Conservation (phyloP, 2,797 vertebrate genomes). For the Cuniculus paca region DNA sequence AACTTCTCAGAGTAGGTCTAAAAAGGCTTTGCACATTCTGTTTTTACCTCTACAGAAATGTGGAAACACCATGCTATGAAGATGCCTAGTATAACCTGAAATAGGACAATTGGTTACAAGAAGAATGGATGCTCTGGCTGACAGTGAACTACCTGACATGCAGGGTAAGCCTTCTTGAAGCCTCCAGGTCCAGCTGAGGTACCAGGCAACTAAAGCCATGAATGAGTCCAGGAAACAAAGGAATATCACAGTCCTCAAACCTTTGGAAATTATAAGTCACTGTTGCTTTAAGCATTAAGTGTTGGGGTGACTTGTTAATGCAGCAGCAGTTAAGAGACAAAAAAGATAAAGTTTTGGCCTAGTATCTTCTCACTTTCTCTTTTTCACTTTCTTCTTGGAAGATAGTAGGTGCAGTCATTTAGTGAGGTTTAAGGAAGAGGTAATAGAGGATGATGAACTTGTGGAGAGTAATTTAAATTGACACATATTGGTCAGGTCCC, state of each 20-base stretch:
- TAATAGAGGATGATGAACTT: background rate
- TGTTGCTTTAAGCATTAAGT: background rate
- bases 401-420: background rate
- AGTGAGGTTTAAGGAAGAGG: background rate
- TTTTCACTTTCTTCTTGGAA: background rate
- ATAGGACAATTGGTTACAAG: background rate
- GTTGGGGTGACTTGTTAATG: background rate
- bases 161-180: background rate
- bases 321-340: background rate
- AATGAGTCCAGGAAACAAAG: background rate
- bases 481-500: background rate
- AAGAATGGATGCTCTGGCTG: background rate
- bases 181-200: background rate
- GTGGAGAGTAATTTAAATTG: background rate
- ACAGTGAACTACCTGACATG: background rate
- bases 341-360: background rate
- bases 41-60: background rate
- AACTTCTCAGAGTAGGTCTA: background rate
- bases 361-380: background rate
- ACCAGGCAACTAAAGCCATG: background rate
- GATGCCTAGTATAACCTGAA: background rate
- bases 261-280: background rate
- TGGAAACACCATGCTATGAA: background rate
- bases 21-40: background rate
- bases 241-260: background rate